Conservation (phyloP, 2,797 vertebrate genomes). For the Argyrosomus regius region DNA sequence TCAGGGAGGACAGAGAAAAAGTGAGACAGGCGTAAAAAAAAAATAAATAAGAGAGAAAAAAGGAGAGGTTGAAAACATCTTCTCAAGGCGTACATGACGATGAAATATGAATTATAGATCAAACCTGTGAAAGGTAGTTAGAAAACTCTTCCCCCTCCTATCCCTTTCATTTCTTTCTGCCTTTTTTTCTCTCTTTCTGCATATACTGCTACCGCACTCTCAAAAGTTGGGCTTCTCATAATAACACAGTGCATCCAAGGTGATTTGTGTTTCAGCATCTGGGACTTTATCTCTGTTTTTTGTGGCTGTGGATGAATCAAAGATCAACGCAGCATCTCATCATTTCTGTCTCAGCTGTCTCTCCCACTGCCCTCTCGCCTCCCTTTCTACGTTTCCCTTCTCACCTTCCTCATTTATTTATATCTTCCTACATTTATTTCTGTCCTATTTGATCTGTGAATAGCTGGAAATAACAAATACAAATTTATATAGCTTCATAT, state of each 20-base stretch:
- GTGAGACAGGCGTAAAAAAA: slow-evolving; percentile 9
- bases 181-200: slow-evolving; percentile 9
- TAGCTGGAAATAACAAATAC: slow-evolving; percentile 21
- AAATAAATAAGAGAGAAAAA: slow-evolving; percentile 7
- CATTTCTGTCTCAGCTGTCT: slow-evolving; percentile 40
- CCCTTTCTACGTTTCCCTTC: slow-evolving; percentile 17
- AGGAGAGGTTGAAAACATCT: slow-evolving; percentile 38
- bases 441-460: slow-evolving; percentile 26
- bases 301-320: slow-evolving; percentile 34
- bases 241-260: slow-evolving; percentile 32
- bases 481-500: not conserved
- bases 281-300: slow-evolving; percentile 51
- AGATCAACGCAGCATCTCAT: slow-evolving; percentile 56
- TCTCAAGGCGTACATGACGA: slow-evolving; percentile 31
- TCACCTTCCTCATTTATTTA: slow-evolving; percentile 61
- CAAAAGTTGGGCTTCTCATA: slow-evolving; percentile 24
- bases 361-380: slow-evolving; percentile 33
- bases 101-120: slow-evolving; percentile 75
- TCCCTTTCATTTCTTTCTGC: slow-evolving; percentile 44
- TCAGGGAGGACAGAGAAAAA: slow-evolving; percentile 36
- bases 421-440: slow-evolving; percentile 39
- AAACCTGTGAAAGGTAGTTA: slow-evolving; percentile 56
- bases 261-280: slow-evolving; percentile 49
- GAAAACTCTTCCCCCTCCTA: slow-evolving; percentile 19
- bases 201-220: slow-evolving; percentile 9